phyloP scores from a whole-genome alignment of 2,888 invertebrate genomes.

The Drosophila recens region DNA sequence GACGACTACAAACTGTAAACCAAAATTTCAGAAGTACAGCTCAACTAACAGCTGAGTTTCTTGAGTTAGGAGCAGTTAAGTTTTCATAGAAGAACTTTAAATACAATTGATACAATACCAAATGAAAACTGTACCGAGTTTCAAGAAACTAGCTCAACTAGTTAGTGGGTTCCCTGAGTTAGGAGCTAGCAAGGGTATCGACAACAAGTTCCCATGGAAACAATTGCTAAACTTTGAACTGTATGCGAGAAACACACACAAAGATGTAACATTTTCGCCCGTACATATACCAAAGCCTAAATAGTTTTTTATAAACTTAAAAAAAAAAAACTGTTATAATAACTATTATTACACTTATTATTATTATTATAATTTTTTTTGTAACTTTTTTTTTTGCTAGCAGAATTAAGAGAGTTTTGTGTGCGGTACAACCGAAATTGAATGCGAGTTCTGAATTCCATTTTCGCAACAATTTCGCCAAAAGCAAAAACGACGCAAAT shows the following conservation, averaged over 20 bases:
- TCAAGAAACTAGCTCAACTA: background rate
- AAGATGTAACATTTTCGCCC: slow-evolving; percentile 46
- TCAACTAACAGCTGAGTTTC: no score
- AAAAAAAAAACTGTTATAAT: slow-evolving; percentile 22
- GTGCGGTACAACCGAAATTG: slow-evolving; percentile 51
- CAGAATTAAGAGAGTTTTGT: slow-evolving; percentile 29
- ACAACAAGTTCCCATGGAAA: background rate
- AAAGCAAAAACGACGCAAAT: background rate
- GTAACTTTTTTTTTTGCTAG: slow-evolving; percentile 21
- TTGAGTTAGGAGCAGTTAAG: background rate
- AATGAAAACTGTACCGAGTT: background rate
- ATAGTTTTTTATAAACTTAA: slow-evolving; percentile 44
- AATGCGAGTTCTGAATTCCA: slow-evolving; percentile 11
- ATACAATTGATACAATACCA: background rate
- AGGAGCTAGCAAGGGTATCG: background rate
- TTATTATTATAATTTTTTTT: slow-evolving; percentile 29
- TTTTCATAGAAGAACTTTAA: background rate
- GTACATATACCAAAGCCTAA: slow-evolving; percentile 73
- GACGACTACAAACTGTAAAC: no score
- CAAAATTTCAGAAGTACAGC: no score
- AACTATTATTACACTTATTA: slow-evolving; percentile 19
- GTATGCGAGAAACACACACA: slow-evolving; percentile 33
- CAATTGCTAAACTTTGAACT: slow-evolving; percentile 44
- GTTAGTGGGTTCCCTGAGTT: slow-evolving; percentile 1
- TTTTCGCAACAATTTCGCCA: slow-evolving; percentile 17